Base-by-base conservation (phyloP, 1,140 invertebrate species). In the Euwallacea similis region DNA sequence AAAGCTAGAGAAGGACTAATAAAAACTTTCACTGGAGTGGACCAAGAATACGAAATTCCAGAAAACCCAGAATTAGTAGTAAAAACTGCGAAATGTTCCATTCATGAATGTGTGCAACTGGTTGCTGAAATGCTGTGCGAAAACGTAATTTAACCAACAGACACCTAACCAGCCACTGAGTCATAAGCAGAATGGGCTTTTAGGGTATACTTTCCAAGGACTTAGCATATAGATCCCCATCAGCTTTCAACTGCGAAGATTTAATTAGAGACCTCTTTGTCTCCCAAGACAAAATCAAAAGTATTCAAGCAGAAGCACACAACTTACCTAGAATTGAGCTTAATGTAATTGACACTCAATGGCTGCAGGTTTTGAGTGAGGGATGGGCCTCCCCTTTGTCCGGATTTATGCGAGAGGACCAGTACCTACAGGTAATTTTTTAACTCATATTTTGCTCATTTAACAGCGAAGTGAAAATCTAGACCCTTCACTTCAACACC, bases 11-110 rank as follows among this genome's bases (percentile, higher is more conserved):
- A 94, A 73, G 98, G 98, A 46, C 82, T 90, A 53, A 98, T 99
- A 66, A 96, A 94, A 89, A 94, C 95, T 15, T 99, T 99, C 80
- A 99, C 98, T 70, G 98, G 98, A 13, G 96, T 99, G 59, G 97
- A 98, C 79, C 92, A 96, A 74, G 88, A 88, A 53, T 99, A 99
- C 81, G 96, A 99, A 81, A 86, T 87, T 43, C 98, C 98, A 0
- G 85, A 88, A 71, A 87, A 89, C 65, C 94, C 97, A 0, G 95
- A 99, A 75, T 80, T 99, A 16, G 85, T 93, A 47, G 86, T 99
- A 4, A 91, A 92, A 78, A 96, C 97, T 0, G 92, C 91, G 33
- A 88, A 91, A 64, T 85, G 85, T 33, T 89, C 89, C 41, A 86
- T 98, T 3, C 88, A 94, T 74, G 91, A 98, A 76, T 94, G 92